Conservation (phyloP, 1,140 invertebrate genomes). For the Lasioglossum albipes region DNA sequence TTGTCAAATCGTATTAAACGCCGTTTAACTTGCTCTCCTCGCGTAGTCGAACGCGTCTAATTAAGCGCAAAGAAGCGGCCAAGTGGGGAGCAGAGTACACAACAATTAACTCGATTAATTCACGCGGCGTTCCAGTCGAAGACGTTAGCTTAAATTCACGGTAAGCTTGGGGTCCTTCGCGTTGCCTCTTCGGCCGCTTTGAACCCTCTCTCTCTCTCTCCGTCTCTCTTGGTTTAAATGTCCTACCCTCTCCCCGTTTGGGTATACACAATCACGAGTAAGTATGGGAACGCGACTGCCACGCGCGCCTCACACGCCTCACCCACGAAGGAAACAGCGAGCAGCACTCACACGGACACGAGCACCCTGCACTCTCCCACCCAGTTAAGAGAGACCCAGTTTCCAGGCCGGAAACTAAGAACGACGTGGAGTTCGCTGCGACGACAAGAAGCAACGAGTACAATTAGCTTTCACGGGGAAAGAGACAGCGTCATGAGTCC, state of each 20-base stretch:
- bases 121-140: constrained; percentile 59
- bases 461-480: constrained; percentile 57
- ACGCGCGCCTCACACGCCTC: constrained; percentile 6
- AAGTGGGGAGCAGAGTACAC: constrained; percentile 50
- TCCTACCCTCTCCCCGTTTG: no score
- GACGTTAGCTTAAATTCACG: constrained; percentile 59
- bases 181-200: background rate
- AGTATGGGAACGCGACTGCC: constrained; percentile 12
- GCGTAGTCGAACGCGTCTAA: constrained; percentile 55
- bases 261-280: constrained; percentile 17
- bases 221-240: background rate
- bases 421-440: constrained; percentile 48
- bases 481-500: constrained; percentile 45
- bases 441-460: constrained; percentile 61
- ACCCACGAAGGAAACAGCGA: background rate
- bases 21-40: constrained; percentile 51
- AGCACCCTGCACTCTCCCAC: constrained; percentile 18
- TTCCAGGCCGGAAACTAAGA: constrained; percentile 56
- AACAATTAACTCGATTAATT: constrained; percentile 67
- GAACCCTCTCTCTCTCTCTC: constrained; percentile 9
- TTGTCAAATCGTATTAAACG: constrained; percentile 29
- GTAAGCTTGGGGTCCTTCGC: constrained; percentile 1
- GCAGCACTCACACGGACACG: background rate
- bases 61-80: constrained; percentile 60
- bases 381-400: constrained; percentile 53